phyloP scores from a whole-genome alignment of 2,113 vertebrate species.

The Apodemus speciosus region DNA sequence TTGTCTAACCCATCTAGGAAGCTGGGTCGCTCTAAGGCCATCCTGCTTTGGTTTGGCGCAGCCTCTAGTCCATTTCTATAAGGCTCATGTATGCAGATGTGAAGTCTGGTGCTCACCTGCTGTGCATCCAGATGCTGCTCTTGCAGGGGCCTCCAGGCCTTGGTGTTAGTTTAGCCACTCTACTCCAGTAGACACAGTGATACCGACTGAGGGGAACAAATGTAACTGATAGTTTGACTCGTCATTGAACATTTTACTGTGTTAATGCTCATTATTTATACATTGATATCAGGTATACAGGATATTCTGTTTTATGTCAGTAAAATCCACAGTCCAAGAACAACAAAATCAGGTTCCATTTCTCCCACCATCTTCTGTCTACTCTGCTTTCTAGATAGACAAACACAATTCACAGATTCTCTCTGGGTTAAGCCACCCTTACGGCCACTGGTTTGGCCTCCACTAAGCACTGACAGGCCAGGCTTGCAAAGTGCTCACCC shows the following conservation, averaged over 20 bases:
- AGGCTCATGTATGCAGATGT: conserved; percentile 57
- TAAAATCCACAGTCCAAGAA: conserved; percentile 70
- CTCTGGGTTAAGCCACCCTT: conserved; percentile 22
- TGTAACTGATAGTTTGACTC: conserved; percentile 68
- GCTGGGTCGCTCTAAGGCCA: conserved; percentile 54
- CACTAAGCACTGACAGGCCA: conserved; percentile 56
- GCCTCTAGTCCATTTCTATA: conserved; percentile 57
- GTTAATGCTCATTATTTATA: conserved; percentile 83
- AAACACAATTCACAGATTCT: conserved; percentile 32
- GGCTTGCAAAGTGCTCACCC: background rate
- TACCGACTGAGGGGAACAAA: conserved; percentile 50
- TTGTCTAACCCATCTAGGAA: conserved; percentile 64
- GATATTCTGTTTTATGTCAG: conserved; percentile 74
- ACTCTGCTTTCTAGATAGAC: conserved; percentile 43
- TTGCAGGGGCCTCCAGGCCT: conserved; percentile 40
- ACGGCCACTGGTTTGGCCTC: conserved; percentile 58
- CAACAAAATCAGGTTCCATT: conserved; percentile 58
- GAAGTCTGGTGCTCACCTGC: conserved; percentile 69
- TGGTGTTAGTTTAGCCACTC: conserved; percentile 47
- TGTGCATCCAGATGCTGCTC: conserved; percentile 67
- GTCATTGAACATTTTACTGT: conserved; percentile 82
- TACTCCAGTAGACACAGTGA: conserved; percentile 52
- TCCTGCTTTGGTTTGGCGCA: conserved; percentile 69
- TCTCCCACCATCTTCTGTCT: conserved; percentile 34
- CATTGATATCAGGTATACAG: conserved; percentile 82